Evolutionary conservation across 2,797 vertebrate species (phyloP).

Genomic region (Danionella dracula): DNA sequence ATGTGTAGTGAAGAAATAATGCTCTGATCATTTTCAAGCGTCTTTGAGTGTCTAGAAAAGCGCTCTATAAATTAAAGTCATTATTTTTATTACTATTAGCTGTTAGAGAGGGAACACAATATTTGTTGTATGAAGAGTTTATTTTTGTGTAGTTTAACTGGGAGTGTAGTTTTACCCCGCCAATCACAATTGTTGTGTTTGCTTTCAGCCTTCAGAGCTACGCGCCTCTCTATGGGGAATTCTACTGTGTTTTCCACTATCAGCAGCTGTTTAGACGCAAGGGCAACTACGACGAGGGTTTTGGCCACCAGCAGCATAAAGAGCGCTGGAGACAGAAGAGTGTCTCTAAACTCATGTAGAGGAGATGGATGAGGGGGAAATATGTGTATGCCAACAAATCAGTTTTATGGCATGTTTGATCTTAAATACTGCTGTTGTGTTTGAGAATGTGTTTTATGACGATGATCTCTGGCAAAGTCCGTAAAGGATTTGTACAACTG

Average conservation of each 20-base stretch:
- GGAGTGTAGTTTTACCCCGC: no score
- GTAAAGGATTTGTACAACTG: no score
- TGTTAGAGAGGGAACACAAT: no score
- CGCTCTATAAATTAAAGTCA: no score
- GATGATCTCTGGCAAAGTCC: not conserved
- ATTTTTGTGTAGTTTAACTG: no score
- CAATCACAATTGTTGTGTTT: constrained; percentile 46
- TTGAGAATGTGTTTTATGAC: not conserved
- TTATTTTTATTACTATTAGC: no score
- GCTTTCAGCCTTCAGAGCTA: constrained; percentile 75
- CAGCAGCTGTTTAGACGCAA: constrained; percentile 71
- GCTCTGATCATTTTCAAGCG: no score
- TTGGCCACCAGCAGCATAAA: constrained; percentile 68
- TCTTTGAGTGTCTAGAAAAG: no score
- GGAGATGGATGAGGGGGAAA: not conserved
- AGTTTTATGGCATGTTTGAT: not conserved
- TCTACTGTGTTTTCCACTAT: constrained; percentile 83
- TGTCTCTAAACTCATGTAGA: constrained; percentile 42
- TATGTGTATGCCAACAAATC: no score
- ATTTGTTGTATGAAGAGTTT: no score
- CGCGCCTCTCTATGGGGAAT: constrained; percentile 63
- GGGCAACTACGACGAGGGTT: constrained; percentile 74
- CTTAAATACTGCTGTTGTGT: not conserved
- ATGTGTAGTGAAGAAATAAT: no score
- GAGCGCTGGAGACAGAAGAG: constrained; percentile 57